Base-by-base conservation (phyloP, 2,888 invertebrate species). In the Marronus borbonicus region DNA sequence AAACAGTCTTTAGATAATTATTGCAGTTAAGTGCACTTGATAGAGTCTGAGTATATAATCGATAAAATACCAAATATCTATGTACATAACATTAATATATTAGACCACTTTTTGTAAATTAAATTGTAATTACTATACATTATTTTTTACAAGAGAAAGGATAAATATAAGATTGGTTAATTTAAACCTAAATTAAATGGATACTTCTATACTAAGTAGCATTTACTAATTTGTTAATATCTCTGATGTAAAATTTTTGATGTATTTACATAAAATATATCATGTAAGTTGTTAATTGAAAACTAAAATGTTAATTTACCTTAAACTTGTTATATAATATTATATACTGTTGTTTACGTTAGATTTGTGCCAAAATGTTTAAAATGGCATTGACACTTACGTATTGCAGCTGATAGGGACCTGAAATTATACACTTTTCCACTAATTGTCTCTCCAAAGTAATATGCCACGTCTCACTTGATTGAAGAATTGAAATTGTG, bases 1-100 rank as follows among this genome's bases (percentile, higher is more conserved):
- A 68, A 72, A 55, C 76, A 77, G 74, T 76, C 60, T 68, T 79
- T 79, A 79, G 79, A 76, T 78, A 80, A 78, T 80, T 80, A 78
- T 80, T 78, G 76, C 70, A 76, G 79, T 79, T 81, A 81, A 81
- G 81, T 81, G 81, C 81, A 81, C 81, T 81, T 81, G 81, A 80
- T 80, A 81, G 80, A 75, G 75, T 77, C 77, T 78, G 76, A 76
- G 62, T 79, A 79, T 68, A 76, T 70, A 72, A 65, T 76, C 75
- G 70, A 79, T 75, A 79, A 77, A 75, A 75, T 79, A 79, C 79
- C 79, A 79, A 79, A 79, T 77, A 79, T 65, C 66, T 58, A 76
- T 79, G 66, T 78, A 69, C 50, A 70, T 70, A 69, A 75, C 62
- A 65, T 76, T 79, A 79, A 76, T 58, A 76, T 77, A 72, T 62